Percentiles rank a stretch among this genome's conserved stretches.
These are phyloP conservation scores for Trematomus bernacchii DNA, from an alignment of 2,797 vertebrate species.

Conservation along the genomic window DNA sequence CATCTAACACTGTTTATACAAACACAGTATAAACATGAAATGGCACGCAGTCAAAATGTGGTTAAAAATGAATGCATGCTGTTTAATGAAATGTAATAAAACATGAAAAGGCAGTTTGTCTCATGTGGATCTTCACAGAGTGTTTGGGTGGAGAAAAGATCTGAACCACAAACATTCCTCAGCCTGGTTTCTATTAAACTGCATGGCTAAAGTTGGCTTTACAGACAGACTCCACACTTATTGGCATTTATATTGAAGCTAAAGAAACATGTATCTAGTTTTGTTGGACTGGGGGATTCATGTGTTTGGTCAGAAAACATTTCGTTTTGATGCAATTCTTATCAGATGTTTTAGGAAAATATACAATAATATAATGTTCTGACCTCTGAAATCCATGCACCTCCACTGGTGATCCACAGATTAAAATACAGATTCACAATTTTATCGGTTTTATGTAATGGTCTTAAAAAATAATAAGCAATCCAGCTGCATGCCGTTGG, in stretches of 20 bases:
- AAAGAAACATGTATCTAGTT: too few species aligned
- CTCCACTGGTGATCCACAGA: too few species aligned
- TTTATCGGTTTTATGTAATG: too few species aligned
- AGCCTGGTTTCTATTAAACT: conserved; percentile 51
- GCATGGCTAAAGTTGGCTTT: background rate
- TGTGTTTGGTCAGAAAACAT: too few species aligned
- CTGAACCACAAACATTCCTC: conserved; percentile 74
- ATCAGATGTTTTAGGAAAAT: too few species aligned
- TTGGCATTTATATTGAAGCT: background rate
- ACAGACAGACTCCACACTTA: background rate
- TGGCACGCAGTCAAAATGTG: conserved; percentile 21
- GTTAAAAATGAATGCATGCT: conserved; percentile 27
- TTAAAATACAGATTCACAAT: too few species aligned
- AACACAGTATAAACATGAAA: background rate
- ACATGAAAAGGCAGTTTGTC: conserved; percentile 25
- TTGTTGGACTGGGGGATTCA: too few species aligned
- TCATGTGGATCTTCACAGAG: conserved; percentile 26
- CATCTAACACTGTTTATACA: conserved; percentile 4
- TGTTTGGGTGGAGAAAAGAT: conserved; percentile 59
- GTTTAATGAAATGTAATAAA: conserved; percentile 46
- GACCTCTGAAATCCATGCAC: too few species aligned
- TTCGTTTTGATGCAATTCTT: too few species aligned
- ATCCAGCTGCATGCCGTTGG: too few species aligned
- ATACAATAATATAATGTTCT: too few species aligned
- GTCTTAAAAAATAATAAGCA: too few species aligned